Evolutionary conservation across 2,113 vertebrate genomes (phyloP), one percentile per base, ranked within the genome.

Genomic region (Talpa occidentalis): DNA sequence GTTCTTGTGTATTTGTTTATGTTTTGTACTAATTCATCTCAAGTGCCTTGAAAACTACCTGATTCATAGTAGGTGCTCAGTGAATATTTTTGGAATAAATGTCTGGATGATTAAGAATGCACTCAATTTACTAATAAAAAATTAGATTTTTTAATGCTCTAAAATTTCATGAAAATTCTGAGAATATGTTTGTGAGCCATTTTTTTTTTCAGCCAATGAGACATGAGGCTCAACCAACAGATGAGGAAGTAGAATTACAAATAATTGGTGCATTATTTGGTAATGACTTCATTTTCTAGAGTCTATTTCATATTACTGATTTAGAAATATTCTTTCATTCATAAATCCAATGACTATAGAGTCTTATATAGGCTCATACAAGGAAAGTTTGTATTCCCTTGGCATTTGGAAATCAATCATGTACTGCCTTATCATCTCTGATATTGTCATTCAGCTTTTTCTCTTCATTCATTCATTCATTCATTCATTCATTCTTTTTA

Each of bases 251-350:
- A 54, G 82, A 95, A 85, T 78, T 91, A 88, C 35, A 85, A 86
- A 93, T 91, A 94, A 47, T 17, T n/a, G 64, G 30, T 32, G 21
- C 54, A 60, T 89, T 95, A 77, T 47, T 78, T 92, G 42, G 49
- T 72, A 83, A 90, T 59, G 89, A 66, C 3, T 47, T 84, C 10
- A 76, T 64, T 91, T 44, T 76, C 42, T 64, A 80, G 76, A 93
- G 56, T 49, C 28, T 59, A 44, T 5, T 79, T 95, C 22, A 80
- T 17, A 64, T 42, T 54, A 52, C 35, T 79, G 59, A 91, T 73
- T 74, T 79, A 86, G 87, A 94, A 95, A 28, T 64, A 62, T 1
- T 88, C 40, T 54, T 94, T 90, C 52, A 32, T 83, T 89, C 37
- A 85, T 78, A 88, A 94, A 87, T 79, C 14, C 47, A 78, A 30